A percentile compares a stretch with the other conserved stretches of the same genome.
Conservation (phyloP, 1,140 invertebrate genomes). For the Drosophila trapezifrons region DNA sequence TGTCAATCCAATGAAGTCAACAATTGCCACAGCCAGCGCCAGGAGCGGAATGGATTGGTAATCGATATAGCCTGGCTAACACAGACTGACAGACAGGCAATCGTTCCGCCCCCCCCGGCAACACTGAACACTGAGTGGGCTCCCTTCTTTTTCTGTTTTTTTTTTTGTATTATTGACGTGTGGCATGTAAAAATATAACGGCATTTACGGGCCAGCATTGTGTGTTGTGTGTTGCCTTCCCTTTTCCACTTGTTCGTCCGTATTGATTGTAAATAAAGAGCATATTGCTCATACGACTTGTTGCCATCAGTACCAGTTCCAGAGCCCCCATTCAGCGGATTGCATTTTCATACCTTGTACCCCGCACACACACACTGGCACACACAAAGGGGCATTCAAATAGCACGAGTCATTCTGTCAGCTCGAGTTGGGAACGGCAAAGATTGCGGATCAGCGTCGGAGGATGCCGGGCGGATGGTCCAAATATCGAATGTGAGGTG, state of each 20-base stretch:
- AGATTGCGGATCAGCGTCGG: constrained; percentile 33
- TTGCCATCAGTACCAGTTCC: constrained; percentile 43
- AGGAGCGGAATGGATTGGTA: constrained; percentile 67
- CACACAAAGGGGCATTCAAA: constrained; percentile 20
- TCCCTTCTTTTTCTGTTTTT: neutral
- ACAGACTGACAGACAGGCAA: constrained; percentile 11
- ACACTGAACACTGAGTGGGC: neutral
- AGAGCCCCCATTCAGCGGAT: constrained; percentile 7
- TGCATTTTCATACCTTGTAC: constrained; percentile 18
- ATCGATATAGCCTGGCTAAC: constrained; percentile 59
- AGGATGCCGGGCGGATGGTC: constrained; percentile 10
- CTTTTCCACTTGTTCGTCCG: constrained; percentile 29
- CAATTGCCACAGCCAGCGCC: constrained; percentile 54
- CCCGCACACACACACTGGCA: neutral
- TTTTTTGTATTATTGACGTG: constrained; percentile 50
- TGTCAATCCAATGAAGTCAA: constrained; percentile 62
- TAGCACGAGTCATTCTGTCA: constrained; percentile 38
- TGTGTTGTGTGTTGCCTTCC: constrained; percentile 15
- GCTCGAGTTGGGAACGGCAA: constrained; percentile 24
- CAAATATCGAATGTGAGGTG: constrained; percentile 2
- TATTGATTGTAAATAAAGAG: constrained; percentile 67
- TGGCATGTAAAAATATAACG: constrained; percentile 68
- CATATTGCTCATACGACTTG: constrained; percentile 72
- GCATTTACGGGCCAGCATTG: constrained; percentile 54
- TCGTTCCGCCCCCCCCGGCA: neutral